phyloP scores from a whole-genome alignment of 2,113 vertebrate species.

The Paedocypris sp. region DNA sequence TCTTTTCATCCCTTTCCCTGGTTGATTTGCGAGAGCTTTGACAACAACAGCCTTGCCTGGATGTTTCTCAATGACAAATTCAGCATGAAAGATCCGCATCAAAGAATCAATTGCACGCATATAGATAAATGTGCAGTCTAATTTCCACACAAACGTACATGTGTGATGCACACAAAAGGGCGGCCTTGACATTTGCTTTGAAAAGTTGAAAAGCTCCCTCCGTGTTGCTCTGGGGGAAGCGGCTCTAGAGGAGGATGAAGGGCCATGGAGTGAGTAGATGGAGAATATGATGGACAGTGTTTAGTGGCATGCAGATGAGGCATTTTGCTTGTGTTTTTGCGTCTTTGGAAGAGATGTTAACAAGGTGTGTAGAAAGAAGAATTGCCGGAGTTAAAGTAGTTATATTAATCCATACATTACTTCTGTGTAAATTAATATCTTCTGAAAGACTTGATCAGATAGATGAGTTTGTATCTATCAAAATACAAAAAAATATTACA shows the following conservation, averaged over 20 bases:
- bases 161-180: not conserved
- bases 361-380: not conserved
- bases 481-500: too few species aligned
- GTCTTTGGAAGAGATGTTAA: not conserved
- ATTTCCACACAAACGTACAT: not conserved
- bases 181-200: slow-evolving; percentile 15
- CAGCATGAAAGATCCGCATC: not conserved
- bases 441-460: too few species aligned
- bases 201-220: not conserved
- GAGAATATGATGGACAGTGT: not conserved
- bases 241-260: not conserved
- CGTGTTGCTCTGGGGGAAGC: not conserved
- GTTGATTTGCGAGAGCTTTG: not conserved
- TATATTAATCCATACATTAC: too few species aligned
- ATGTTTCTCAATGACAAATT: not conserved
- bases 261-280: not conserved
- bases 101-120: not conserved
- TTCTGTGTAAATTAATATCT: too few species aligned
- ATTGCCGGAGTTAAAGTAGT: not conserved
- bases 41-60: not conserved
- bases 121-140: not conserved
- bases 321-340: not conserved
- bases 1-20: slow-evolving; percentile 4
- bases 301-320: not conserved
- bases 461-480: too few species aligned